A percentile compares a stretch with the other conserved stretches of the same genome.
phyloP scores from a whole-genome alignment of 2,888 invertebrate species.

The Tetragnatha montana region DNA sequence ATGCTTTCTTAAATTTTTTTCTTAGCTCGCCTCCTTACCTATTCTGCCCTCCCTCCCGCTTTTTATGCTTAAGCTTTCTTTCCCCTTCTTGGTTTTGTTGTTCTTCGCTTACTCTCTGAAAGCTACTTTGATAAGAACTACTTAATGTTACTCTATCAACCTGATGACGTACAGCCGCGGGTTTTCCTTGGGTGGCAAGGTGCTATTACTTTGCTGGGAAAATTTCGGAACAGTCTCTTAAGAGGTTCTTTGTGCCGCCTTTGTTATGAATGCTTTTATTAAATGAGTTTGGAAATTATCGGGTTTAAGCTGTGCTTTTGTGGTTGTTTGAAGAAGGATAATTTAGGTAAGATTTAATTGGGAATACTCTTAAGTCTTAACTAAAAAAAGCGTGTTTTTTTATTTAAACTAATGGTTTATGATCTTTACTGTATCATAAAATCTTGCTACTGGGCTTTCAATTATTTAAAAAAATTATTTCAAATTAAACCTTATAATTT shows the following conservation, averaged over 20 bases:
- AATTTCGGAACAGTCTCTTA: background rate
- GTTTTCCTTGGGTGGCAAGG: conserved; percentile 39
- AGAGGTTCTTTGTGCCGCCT: background rate
- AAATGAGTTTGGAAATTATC: background rate
- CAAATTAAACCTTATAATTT: too few relatives aligned
- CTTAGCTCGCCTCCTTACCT: conserved; percentile 44
- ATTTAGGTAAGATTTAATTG: too few relatives aligned
- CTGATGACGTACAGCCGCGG: conserved; percentile 51
- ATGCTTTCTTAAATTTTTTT: conserved; percentile 56
- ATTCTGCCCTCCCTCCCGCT: conserved; percentile 26
- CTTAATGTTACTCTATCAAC: conserved; percentile 66
- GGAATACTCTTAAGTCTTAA: too few relatives aligned
- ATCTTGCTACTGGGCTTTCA: too few relatives aligned
- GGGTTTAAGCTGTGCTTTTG: background rate
- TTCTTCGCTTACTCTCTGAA: conserved; percentile 38
- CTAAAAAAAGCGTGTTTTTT: too few relatives aligned
- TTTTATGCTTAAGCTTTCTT: conserved; percentile 7
- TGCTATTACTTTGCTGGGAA: conserved; percentile 28
- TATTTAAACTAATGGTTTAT: too few relatives aligned
- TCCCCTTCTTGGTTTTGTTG: conserved; percentile 23
- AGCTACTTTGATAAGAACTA: conserved; percentile 68
- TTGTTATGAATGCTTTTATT: background rate
- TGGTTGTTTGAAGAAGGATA: too few relatives aligned
- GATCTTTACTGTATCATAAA: too few relatives aligned
- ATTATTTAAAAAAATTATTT: too few relatives aligned